These are phyloP conservation scores for Orchesella cincta DNA, from an alignment of 1,140 invertebrate genomes.

Conservation along the genomic window DNA sequence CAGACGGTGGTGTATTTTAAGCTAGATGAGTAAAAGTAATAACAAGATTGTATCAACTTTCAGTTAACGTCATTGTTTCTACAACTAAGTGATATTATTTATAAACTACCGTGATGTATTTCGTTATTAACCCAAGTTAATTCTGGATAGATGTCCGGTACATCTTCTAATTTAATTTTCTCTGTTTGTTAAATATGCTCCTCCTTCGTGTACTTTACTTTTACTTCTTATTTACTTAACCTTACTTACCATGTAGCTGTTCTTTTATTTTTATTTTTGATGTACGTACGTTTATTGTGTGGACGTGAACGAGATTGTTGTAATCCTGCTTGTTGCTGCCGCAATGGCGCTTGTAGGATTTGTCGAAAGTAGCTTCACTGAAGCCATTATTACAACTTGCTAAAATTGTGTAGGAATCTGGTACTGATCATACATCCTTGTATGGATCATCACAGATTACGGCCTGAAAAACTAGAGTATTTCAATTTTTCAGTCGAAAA, in stretches of 20 bases:
- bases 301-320: background rate
- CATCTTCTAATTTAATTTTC: background rate
- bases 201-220: no score
- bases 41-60: background rate
- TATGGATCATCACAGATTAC: background rate
- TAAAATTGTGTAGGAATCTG: background rate
- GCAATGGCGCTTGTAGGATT: background rate
- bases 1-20: no score
- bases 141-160: background rate
- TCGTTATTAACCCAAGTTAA: background rate
- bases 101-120: background rate
- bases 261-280: background rate
- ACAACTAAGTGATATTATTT: background rate
- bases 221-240: no score
- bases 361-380: slow-evolving; percentile 4
- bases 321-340: slow-evolving; percentile 5
- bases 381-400: background rate
- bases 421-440: background rate
- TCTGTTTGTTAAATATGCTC: no score
- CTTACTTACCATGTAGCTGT: no score
- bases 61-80: background rate
- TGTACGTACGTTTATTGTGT: background rate
- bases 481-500: background rate
- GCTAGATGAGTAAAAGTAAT: background rate
- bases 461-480: background rate